A percentile compares a stretch with the other conserved stretches of the same genome.
These are phyloP conservation scores for Linhomoeus sp. DNA, from an alignment of 2,888 invertebrate species.

Conservation along the genomic window DNA sequence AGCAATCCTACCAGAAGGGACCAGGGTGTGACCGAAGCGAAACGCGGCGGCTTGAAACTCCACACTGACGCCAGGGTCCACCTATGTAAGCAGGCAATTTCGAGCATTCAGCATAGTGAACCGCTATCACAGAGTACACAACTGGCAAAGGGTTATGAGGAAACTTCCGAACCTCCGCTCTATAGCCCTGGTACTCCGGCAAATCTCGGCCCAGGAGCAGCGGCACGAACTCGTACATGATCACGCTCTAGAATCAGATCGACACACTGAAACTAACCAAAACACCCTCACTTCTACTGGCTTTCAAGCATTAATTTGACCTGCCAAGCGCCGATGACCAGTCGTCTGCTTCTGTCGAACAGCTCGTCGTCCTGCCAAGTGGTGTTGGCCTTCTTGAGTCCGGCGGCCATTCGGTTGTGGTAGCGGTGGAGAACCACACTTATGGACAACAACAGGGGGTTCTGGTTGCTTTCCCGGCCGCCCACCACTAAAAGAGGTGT, in stretches of 20 bases:
- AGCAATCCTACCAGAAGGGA: too few relatives aligned
- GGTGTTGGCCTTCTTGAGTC: conserved; percentile 6
- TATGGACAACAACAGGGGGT: conserved; percentile 24
- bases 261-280: too few relatives aligned
- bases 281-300: too few relatives aligned
- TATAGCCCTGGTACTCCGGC: background rate
- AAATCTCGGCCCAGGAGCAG: background rate
- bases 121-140: too few relatives aligned
- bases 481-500: conserved; percentile 24
- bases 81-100: too few relatives aligned
- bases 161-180: background rate
- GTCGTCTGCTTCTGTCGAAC: conserved; percentile 22
- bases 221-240: conserved; percentile 6
- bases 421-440: conserved; percentile 5
- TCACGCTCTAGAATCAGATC: background rate
- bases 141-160: too few relatives aligned
- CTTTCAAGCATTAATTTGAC: too few relatives aligned
- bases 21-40: conserved; percentile 3
- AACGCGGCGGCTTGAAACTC: conserved; percentile 4
- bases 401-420: conserved; percentile 19
- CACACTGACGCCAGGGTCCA: background rate
- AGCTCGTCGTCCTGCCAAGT: conserved; percentile 17
- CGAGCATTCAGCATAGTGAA: too few relatives aligned
- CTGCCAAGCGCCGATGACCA: conserved; percentile 26
- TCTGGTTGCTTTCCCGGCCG: conserved; percentile 23